phyloP scores from a whole-genome alignment of 2,797 vertebrate species.

The Lepilemur septentrionalis region DNA sequence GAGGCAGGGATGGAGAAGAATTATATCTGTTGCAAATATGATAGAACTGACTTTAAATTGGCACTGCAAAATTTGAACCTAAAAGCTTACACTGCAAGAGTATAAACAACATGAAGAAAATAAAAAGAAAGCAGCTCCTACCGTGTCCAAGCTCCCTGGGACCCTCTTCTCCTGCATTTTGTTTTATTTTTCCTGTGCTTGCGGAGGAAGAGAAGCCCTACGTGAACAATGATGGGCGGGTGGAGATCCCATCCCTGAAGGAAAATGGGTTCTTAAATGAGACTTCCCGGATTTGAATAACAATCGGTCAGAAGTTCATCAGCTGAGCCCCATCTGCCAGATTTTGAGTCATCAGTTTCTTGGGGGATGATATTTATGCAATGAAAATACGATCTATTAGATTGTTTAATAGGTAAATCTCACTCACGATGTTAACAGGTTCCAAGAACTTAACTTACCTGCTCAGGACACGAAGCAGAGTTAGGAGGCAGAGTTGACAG shows the following conservation, averaged over 20 bases:
- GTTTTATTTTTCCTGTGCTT: neutral
- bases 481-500: neutral
- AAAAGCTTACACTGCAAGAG: neutral
- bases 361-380: slow-evolving; percentile 13
- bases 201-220: neutral
- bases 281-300: slow-evolving; percentile 52
- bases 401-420: neutral
- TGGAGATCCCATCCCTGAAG: neutral
- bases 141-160: neutral
- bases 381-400: slow-evolving; percentile 24
- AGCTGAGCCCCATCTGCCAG: neutral
- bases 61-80: neutral
- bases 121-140: neutral
- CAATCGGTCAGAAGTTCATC: slow-evolving; percentile 28
- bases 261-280: slow-evolving; percentile 26
- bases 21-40: neutral
- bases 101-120: neutral
- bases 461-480: neutral
- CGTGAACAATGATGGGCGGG: neutral
- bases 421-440: neutral
- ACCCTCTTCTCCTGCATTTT: neutral
- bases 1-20: neutral
- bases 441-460: neutral
- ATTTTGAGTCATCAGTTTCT: slow-evolving; percentile 23
- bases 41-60: neutral